Evolutionary conservation across 1,140 invertebrate genomes (phyloP).

Genomic region (Telenomus remus): DNA sequence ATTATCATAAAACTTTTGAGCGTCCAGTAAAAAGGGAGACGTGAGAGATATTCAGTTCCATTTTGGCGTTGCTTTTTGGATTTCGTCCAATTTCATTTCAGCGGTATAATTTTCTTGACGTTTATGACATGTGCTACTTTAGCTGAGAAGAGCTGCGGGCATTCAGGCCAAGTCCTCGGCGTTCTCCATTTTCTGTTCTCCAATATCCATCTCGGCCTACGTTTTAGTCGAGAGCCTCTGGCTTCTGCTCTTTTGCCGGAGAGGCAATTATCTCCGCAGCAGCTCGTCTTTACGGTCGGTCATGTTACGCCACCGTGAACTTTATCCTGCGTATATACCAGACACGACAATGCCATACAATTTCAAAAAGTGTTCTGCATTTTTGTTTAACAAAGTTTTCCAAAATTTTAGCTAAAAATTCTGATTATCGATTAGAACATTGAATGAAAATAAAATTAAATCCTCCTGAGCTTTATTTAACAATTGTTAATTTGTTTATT

Average conservation of each 20-base stretch:
- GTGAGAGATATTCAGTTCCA: conserved; percentile 50
- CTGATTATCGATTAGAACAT: too few species aligned
- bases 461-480: too few species aligned
- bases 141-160: conserved; percentile 46
- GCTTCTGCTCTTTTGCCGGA: conserved; percentile 51
- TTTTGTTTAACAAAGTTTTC: too few species aligned
- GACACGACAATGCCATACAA: conserved; percentile 51
- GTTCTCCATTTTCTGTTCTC: conserved; percentile 54
- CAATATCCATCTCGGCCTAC: conserved; percentile 51
- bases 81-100: conserved; percentile 59
- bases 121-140: conserved; percentile 60
- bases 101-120: conserved; percentile 58
- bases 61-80: conserved; percentile 53
- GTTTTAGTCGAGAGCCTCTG: conserved; percentile 56
- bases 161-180: conserved; percentile 52
- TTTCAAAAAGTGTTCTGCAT: not conserved
- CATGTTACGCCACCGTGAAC: conserved; percentile 51
- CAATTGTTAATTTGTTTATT: too few species aligned
- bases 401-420: too few species aligned
- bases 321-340: conserved; percentile 46
- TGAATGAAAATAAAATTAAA: too few species aligned
- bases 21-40: conserved; percentile 21
- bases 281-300: conserved; percentile 60
- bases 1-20: too few species aligned
- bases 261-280: conserved; percentile 61